phyloP scores from a whole-genome alignment of 2,888 invertebrate genomes.

The Tenthredo distinguenda region DNA sequence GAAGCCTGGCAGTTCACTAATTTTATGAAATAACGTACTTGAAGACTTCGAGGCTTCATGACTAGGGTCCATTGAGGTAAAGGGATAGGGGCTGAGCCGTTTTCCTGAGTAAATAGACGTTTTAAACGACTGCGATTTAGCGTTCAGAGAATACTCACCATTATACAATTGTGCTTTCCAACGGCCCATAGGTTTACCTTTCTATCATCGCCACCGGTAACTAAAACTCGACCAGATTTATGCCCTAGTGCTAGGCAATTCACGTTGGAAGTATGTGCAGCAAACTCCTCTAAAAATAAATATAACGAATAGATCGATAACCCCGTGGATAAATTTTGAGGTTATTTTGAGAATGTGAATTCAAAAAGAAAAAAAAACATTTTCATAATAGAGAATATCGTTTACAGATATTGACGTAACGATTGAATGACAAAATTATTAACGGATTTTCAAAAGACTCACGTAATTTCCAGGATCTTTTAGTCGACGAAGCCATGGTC shows the following conservation, averaged over 20 bases:
- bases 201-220: conserved; percentile 97
- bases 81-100: neutral
- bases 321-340: conserved; percentile 55
- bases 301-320: conserved; percentile 42
- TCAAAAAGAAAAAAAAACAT: conserved; percentile 1
- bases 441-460: conserved; percentile 77
- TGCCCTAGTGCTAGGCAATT: conserved; percentile 94
- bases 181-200: conserved; percentile 99
- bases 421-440: neutral
- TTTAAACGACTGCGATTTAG: neutral
- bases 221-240: conserved; percentile 94
- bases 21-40: neutral
- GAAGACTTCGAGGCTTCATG: conserved; percentile 7
- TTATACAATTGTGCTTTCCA: conserved; percentile 96
- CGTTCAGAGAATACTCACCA: conserved; percentile 83
- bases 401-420: neutral
- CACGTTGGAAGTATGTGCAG: conserved; percentile 92
- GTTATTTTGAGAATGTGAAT: conserved; percentile 50
- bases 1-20: neutral
- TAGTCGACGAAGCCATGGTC: conserved; percentile 79
- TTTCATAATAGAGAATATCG: conserved; percentile 46
- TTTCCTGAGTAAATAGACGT: neutral
- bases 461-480: conserved; percentile 92
- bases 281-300: conserved; percentile 88
- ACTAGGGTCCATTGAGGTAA: conserved; percentile 16